Base-by-base conservation (phyloP, 1,140 invertebrate species). In the Tetraneura akinire region DNA sequence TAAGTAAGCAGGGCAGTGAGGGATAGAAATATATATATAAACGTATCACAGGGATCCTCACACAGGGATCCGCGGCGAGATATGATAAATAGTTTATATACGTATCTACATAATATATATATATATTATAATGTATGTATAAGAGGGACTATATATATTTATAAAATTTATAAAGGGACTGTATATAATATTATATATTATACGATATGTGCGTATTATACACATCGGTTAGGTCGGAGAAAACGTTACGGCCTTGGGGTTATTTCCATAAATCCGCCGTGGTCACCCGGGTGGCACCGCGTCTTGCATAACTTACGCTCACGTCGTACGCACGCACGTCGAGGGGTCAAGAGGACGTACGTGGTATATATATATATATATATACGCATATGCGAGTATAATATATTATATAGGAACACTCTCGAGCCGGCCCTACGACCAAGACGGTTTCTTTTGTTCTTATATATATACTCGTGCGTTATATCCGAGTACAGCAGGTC, bases 241-340 rank as follows among this genome's bases (percentile, higher is more conserved):
- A 70, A 18, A 70, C 21, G 71, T n/a, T n/a, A n/a, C 29, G 42
- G 29, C 53, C 55, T 13, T 23, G 74, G 74, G 74, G 74, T 78
- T 62, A 60, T 78, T 60, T 60, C 55, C 74, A 60, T 78, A 78
- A 78, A 78, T 78, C 74, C 73, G 57, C 73, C 21, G 73, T 16
- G 73, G 73, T 57, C 74, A 47, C 9, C 53, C 37, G 53, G 53
- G 53, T 55, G 32, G 74, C 74, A 29, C 18, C 55, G 55, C 74
- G 55, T 78, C 55, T 78, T 45, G 74, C 74, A 78, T 78, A 78
- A 78, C 74, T 78, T 62, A 62, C 47, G 21, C 42, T 21, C n/a
- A 68, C 51, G 71, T 74, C 71, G 51, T 74, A 57, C 51, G 32
- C 71, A 57, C 51, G 29, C 18, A 21, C 32, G 49, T 16, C 21